These are phyloP conservation scores for Gonocerus acuteangulatus DNA, from an alignment of 2,888 invertebrate species.

Conservation along the genomic window DNA sequence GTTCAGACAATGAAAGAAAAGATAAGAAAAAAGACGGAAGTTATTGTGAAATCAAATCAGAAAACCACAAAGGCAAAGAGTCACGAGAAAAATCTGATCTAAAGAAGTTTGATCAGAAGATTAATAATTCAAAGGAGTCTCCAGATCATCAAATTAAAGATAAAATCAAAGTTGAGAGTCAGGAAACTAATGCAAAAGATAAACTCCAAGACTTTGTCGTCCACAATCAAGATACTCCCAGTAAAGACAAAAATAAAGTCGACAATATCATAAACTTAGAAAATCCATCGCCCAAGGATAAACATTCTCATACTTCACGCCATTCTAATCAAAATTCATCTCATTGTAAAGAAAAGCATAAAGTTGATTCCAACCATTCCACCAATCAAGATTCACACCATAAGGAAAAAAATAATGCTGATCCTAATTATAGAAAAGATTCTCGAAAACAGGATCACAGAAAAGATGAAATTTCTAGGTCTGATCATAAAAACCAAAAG, in stretches of 20 bases:
- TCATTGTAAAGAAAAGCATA: slow-evolving; percentile 3
- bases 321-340: too few species aligned
- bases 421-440: not conserved
- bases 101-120: not conserved
- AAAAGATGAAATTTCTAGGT: slow-evolving; percentile 2
- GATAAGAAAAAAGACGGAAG: slow-evolving; percentile 9
- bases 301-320: too few species aligned
- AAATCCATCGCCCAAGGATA: too few species aligned
- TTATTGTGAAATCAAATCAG: not conserved
- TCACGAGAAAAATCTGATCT: not conserved
- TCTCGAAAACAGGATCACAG: not conserved
- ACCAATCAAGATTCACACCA: not conserved
- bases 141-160: not conserved
- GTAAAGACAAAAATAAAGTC: too few species aligned
- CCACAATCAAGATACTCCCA: too few species aligned
- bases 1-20: slow-evolving; percentile 8
- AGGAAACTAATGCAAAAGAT: too few species aligned
- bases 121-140: not conserved
- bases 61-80: not conserved
- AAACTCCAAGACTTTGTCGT: too few species aligned
- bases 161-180: too few species aligned
- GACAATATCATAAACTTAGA: too few species aligned
- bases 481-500: not conserved
- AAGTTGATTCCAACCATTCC: not conserved
- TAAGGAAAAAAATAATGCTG: slow-evolving; percentile 3